phyloP scores from a whole-genome alignment of 2,113 vertebrate species.

The Camelus dromedarius region DNA sequence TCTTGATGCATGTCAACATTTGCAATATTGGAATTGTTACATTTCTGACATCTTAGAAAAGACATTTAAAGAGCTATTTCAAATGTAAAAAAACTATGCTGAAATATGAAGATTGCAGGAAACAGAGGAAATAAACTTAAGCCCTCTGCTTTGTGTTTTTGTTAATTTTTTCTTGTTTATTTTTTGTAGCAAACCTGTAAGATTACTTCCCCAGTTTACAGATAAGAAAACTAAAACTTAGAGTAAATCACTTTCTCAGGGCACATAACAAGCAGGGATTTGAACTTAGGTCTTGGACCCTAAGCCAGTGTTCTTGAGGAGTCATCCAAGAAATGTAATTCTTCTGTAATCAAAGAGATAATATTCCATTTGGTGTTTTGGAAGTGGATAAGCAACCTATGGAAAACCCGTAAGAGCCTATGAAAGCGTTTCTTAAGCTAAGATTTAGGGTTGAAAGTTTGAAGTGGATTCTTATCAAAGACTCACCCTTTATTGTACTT shows the following conservation, averaged over 20 bases:
- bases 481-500: not conserved
- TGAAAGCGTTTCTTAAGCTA: slow-evolving; percentile 18
- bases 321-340: not conserved
- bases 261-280: not conserved
- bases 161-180: not conserved
- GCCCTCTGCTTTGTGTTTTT: not conserved
- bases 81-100: not conserved
- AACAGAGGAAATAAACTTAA: not conserved
- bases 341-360: not conserved
- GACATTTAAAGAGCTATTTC: not conserved
- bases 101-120: not conserved
- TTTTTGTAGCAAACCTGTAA: not conserved
- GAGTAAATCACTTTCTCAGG: not conserved
- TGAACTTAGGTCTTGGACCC: not conserved
- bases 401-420: not conserved
- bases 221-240: slow-evolving; percentile 14
- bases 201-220: not conserved
- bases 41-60: not conserved
- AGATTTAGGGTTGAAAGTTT: not conserved
- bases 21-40: not conserved
- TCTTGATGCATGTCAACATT: not conserved
- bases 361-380: not conserved
- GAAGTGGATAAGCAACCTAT: not conserved
- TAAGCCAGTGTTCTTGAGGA: not conserved
- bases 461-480: slow-evolving; percentile 10